Percentiles rank a stretch among this genome's conserved stretches.
Evolutionary conservation across 2,797 vertebrate genomes (phyloP).

Genomic region (Sebastes umbrosus): DNA sequence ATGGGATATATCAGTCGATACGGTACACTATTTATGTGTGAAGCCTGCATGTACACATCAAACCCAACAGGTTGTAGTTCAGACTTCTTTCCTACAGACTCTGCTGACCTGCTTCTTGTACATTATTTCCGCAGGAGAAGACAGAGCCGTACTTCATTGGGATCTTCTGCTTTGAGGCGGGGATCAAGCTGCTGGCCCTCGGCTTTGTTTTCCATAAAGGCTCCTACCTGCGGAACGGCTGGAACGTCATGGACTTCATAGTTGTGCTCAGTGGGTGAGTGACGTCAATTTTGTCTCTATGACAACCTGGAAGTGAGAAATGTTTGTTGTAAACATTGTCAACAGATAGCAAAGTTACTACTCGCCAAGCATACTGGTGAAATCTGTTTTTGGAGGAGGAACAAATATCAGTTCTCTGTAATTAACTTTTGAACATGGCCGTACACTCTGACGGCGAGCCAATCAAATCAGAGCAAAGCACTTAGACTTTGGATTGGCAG

Average conservation of each 20-base stretch:
- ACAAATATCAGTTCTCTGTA: background rate
- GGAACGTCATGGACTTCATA: slow-evolving; percentile 99
- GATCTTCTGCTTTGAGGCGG: slow-evolving; percentile 98
- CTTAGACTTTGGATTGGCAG: background rate
- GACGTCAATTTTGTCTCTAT: background rate
- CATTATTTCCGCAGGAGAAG: slow-evolving; percentile 86
- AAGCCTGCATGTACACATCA: background rate
- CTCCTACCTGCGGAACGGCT: slow-evolving; percentile 97
- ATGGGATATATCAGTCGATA: background rate
- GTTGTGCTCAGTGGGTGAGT: slow-evolving; percentile 99
- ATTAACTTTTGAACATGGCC: background rate
- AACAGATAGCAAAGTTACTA: background rate
- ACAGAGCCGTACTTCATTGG: slow-evolving; percentile 99
- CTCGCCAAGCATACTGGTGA: slow-evolving; percentile 1
- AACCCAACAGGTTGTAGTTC: background rate
- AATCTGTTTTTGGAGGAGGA: slow-evolving; percentile 20
- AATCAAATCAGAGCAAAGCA: slow-evolving; percentile 5
- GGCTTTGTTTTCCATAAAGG: slow-evolving; percentile 99
- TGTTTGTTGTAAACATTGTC: slow-evolving; percentile 30
- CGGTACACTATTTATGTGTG: background rate
- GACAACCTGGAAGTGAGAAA: background rate
- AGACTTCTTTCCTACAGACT: background rate
- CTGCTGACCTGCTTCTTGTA: background rate
- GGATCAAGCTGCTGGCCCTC: slow-evolving; percentile 96
- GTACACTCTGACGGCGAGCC: background rate